A percentile compares a stretch with the other conserved stretches of the same genome.
Conservation (phyloP, 2,888 invertebrate species). For the Emmelina monodactyla region DNA sequence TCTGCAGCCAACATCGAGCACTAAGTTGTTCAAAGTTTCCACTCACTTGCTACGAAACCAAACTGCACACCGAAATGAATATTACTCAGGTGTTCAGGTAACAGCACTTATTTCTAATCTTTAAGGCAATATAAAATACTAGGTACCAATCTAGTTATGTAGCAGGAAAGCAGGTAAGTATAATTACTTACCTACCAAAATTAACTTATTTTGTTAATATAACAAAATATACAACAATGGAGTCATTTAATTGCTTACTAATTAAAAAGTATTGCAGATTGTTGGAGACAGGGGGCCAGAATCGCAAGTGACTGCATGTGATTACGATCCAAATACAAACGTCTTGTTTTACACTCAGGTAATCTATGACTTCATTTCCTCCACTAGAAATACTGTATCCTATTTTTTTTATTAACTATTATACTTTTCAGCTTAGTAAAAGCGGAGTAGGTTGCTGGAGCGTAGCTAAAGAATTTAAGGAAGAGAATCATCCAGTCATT, state of each 20-base stretch:
- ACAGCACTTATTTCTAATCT: too few relatives aligned
- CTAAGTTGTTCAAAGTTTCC: slow-evolving; percentile 76
- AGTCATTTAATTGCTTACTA: too few relatives aligned
- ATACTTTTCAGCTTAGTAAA: slow-evolving; percentile 58
- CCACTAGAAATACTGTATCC: neutral
- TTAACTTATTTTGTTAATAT: too few relatives aligned
- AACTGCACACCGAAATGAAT: slow-evolving; percentile 61
- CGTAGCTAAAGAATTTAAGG: slow-evolving; percentile 61
- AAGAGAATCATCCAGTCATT: slow-evolving; percentile 68
- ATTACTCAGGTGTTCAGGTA: slow-evolving; percentile 72
- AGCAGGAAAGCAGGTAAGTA: too few relatives aligned
- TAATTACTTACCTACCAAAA: too few relatives aligned
- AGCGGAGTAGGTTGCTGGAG: slow-evolving; percentile 85
- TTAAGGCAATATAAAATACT: too few relatives aligned
- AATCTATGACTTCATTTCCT: too few relatives aligned
- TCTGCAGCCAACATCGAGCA: slow-evolving; percentile 79
- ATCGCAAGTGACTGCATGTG: slow-evolving; percentile 76
- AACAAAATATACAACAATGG: too few relatives aligned
- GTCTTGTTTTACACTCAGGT: slow-evolving; percentile 76
- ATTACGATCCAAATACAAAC: slow-evolving; percentile 69
- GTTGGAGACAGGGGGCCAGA: slow-evolving; percentile 73
- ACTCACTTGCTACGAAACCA: slow-evolving; percentile 73
- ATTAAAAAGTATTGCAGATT: slow-evolving; percentile 29
- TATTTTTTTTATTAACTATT: neutral
- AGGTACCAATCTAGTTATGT: too few relatives aligned